These are phyloP conservation scores for Spinus pinus DNA, from an alignment of 2,797 vertebrate species.

Conservation along the genomic window DNA sequence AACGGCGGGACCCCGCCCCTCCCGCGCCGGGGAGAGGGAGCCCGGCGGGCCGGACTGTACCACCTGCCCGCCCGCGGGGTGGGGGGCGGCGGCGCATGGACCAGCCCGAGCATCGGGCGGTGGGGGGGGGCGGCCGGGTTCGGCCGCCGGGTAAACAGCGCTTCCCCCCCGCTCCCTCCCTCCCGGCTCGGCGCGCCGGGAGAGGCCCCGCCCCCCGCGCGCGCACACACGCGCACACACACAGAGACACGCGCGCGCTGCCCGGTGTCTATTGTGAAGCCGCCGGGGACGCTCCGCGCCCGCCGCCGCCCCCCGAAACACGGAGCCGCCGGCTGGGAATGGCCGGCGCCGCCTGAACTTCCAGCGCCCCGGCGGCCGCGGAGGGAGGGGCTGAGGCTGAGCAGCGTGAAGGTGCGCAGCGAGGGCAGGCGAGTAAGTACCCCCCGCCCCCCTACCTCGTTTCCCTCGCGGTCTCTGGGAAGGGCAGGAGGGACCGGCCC, in stretches of 20 bases:
- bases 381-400: not conserved
- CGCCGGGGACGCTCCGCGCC: constrained; percentile 6
- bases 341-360: constrained; percentile 12
- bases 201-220: constrained; percentile 31
- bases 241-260: not conserved
- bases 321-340: not conserved
- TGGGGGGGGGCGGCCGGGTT: not conserved
- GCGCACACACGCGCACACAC: not conserved
- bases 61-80: constrained; percentile 20
- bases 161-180: not conserved
- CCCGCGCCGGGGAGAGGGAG: not conserved
- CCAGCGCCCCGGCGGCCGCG: not conserved
- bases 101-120: not conserved
- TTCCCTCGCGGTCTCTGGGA: not conserved
- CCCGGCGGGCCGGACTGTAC: constrained; percentile 36
- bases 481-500: not conserved
- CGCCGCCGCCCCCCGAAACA: not conserved
- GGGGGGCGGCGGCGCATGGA: not conserved
- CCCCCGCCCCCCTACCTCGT: not conserved
- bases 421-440: constrained; percentile 7
- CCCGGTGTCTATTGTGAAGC: constrained; percentile 58
- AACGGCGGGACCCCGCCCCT: not conserved
- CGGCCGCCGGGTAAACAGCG: constrained; percentile 11
- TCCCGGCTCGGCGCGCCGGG: not conserved
- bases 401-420: constrained; percentile 17